A percentile compares a stretch with the other conserved stretches of the same genome.
Evolutionary conservation across 1,140 invertebrate species (phyloP).

Genomic region (Telenomus remus): DNA sequence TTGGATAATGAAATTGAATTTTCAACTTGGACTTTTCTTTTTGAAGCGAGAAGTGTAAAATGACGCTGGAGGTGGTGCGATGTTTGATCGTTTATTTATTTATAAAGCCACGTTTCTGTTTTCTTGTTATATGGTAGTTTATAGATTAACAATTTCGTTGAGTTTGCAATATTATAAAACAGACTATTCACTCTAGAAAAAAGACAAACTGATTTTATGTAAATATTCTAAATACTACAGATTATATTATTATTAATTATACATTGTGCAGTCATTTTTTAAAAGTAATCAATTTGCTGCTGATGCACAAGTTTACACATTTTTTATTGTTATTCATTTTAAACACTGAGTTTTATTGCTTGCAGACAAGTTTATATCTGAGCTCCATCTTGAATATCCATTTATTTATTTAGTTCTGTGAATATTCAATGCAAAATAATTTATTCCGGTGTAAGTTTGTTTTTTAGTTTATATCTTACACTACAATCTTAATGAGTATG

Average conservation of each 20-base stretch:
- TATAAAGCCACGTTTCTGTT: neutral
- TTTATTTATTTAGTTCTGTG: too few relatives aligned
- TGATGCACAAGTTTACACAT: slow-evolving; percentile 56
- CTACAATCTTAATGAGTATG: slow-evolving; percentile 10
- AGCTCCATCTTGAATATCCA: neutral
- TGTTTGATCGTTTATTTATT: slow-evolving; percentile 34
- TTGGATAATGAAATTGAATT: too few relatives aligned
- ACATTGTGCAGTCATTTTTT: slow-evolving; percentile 1
- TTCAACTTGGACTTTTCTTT: slow-evolving; percentile 8
- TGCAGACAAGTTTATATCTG: neutral
- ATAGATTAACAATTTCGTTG: neutral
- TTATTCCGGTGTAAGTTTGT: too few relatives aligned
- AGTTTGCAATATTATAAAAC: too few relatives aligned
- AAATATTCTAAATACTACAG: slow-evolving; percentile 31
- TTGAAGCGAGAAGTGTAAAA: neutral
- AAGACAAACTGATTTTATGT: slow-evolving; percentile 10
- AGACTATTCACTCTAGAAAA: neutral
- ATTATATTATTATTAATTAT: neutral
- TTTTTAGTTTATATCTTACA: too few relatives aligned
- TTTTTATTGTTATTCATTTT: neutral
- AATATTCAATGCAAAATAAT: too few relatives aligned
- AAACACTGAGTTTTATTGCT: too few relatives aligned
- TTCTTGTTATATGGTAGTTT: slow-evolving; percentile 3
- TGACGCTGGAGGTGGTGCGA: slow-evolving; percentile 27
- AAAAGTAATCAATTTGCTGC: slow-evolving; percentile 53